phyloP scores from a whole-genome alignment of 2,888 invertebrate species.

The Physocephala rufipes region DNA sequence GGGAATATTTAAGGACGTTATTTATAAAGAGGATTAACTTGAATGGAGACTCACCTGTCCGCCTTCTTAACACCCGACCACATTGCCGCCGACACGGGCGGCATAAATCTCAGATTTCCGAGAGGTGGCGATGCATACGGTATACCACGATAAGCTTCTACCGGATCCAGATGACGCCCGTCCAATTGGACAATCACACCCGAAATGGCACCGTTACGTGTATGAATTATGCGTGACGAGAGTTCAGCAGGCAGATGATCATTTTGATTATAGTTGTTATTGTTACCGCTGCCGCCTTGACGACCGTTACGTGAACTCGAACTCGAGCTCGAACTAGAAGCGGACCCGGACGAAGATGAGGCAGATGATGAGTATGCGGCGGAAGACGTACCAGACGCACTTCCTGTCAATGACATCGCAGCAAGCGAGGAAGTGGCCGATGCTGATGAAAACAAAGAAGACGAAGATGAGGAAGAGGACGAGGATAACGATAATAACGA shows the following conservation, averaged over 20 bases:
- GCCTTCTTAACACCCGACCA: slow-evolving; percentile 91
- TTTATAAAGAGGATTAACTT: neutral
- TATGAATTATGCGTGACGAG: slow-evolving; percentile 84
- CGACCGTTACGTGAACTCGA: slow-evolving; percentile 44
- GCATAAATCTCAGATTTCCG: slow-evolving; percentile 92
- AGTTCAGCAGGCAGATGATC: slow-evolving; percentile 67
- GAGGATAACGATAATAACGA: slow-evolving; percentile 35
- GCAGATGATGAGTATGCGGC: too few species aligned
- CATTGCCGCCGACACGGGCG: slow-evolving; percentile 91
- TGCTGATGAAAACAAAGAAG: slow-evolving; percentile 37
- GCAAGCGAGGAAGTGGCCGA: slow-evolving; percentile 37
- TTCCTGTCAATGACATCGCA: slow-evolving; percentile 17
- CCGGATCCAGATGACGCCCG: slow-evolving; percentile 82
- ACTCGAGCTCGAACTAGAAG: slow-evolving; percentile 23
- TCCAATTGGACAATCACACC: slow-evolving; percentile 86
- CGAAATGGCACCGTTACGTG: slow-evolving; percentile 87
- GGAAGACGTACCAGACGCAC: slow-evolving; percentile 29
- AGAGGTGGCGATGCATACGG: slow-evolving; percentile 94
- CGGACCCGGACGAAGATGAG: too few species aligned
- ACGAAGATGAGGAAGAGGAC: slow-evolving; percentile 42
- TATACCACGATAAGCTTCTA: slow-evolving; percentile 92
- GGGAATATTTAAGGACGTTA: too few species aligned
- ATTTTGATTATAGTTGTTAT: slow-evolving; percentile 55
- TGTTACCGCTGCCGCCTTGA: slow-evolving; percentile 44
- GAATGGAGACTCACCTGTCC: slow-evolving; percentile 70